Base-by-base conservation (phyloP, 1,140 invertebrate genomes). In the Rhyacophila brunnea region DNA sequence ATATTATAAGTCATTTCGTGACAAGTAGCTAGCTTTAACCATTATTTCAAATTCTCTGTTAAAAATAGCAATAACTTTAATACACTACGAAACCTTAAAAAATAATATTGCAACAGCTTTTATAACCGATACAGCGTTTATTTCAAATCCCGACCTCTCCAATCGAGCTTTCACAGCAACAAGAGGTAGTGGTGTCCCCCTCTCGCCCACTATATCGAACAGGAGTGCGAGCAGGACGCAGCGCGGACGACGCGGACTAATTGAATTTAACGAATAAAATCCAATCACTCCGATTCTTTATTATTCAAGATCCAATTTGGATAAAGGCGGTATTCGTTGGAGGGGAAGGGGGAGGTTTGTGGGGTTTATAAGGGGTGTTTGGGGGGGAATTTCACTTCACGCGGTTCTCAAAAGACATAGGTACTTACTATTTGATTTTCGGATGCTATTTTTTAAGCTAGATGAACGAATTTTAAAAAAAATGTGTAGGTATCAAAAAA, bases 251-350 rank as follows among this genome's bases (percentile, higher is more conserved):
- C 9, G 69, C 72, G 70, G 73, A 76, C 77, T 79, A 79, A 79
- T 79, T 79, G 75, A 79, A 78, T 79, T 79, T 79, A 78, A 79
- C 75, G 74, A 79, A 79, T 79, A 79, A 79, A 79, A 79, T 78
- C 75, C 77, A 79, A 79, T 79, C 77, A 74, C 73, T 72, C 74
- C 73, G 75, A 79, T 79, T 79, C 77, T 79, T 79, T 79, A 79
- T 79, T 79, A 79, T 79, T 79, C 77, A 79, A 79, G 77, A 79
- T 79, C 74, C 77, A 79, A 79, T 79, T 79, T 79, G 77, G 77
- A 79, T 79, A 79, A 79, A 74, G 75, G 23, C 32, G 19, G 46
- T 14, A 49, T n/a, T 28, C n/a, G 23, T 2, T 28, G 14, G 32
- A 15, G 42, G 52, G 19, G 36, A 6, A 11, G 44, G 18, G 44